A percentile compares a stretch with the other conserved stretches of the same genome.
Evolutionary conservation across 2,888 invertebrate genomes (phyloP).

Genomic region (Trachelus tabidus): DNA sequence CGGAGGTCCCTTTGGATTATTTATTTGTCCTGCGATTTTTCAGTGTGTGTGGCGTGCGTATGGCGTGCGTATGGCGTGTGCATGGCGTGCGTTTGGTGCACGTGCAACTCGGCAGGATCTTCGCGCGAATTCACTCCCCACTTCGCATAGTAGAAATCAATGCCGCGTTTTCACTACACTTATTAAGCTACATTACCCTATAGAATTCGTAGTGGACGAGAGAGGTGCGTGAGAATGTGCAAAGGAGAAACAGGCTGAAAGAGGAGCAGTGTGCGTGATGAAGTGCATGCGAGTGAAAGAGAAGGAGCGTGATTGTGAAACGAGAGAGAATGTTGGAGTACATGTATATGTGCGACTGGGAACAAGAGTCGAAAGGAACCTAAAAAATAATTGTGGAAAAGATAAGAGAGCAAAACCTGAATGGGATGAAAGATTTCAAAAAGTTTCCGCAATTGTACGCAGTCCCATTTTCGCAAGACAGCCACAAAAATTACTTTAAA

Average conservation of each 20-base stretch:
- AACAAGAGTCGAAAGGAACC: background rate
- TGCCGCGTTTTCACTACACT: constrained; percentile 44
- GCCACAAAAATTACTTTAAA: too few species aligned
- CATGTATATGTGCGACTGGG: background rate
- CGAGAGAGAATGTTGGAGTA: constrained; percentile 46
- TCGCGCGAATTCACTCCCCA: too few species aligned
- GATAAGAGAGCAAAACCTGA: background rate
- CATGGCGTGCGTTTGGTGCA: too few species aligned
- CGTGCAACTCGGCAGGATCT: too few species aligned
- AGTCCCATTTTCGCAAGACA: too few species aligned
- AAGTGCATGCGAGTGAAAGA: constrained; percentile 64
- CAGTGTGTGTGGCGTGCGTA: too few species aligned
- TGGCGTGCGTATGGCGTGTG: too few species aligned
- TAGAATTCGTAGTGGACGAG: constrained; percentile 1
- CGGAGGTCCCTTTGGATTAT: too few species aligned
- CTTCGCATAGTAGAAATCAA: constrained; percentile 31
- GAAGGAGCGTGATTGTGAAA: constrained; percentile 58
- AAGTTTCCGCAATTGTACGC: too few species aligned
- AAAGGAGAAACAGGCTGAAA: background rate
- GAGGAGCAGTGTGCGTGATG: too few species aligned
- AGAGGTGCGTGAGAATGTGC: background rate
- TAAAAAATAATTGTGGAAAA: background rate
- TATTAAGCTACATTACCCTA: constrained; percentile 29
- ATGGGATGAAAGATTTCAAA: too few species aligned
- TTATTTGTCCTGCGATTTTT: too few species aligned